Conservation (phyloP, 2,797 vertebrate genomes). For the Lepilemur septentrionalis region DNA sequence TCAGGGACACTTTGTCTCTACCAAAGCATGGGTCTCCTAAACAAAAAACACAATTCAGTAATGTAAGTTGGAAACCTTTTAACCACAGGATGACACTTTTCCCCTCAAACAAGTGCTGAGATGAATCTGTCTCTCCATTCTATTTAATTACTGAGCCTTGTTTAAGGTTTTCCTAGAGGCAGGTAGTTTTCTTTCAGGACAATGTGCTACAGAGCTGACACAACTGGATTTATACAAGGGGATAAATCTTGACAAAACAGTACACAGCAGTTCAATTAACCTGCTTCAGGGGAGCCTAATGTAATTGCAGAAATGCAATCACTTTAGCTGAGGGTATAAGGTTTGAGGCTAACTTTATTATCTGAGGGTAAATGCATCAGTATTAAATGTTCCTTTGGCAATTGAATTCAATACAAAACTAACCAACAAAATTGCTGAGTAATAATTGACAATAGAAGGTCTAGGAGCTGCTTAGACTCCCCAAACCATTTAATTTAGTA, state of each 20-base stretch:
- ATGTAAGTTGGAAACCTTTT: background rate
- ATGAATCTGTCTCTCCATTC: slow-evolving; percentile 35
- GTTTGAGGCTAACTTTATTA: slow-evolving; percentile 79
- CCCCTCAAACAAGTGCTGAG: background rate
- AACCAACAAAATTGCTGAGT: slow-evolving; percentile 62
- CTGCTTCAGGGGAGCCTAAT: slow-evolving; percentile 78
- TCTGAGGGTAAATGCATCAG: slow-evolving; percentile 69
- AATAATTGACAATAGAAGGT: slow-evolving; percentile 42
- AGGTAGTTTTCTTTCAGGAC: slow-evolving; percentile 54
- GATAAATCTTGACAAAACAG: slow-evolving; percentile 82
- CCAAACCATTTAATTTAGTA: background rate
- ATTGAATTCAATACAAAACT: slow-evolving; percentile 63
- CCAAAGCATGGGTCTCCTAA: background rate
- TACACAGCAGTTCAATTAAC: slow-evolving; percentile 80
- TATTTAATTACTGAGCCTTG: slow-evolving; percentile 48
- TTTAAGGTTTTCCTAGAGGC: slow-evolving; percentile 46
- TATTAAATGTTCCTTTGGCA: slow-evolving; percentile 70
- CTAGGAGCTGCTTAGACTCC: slow-evolving; percentile 5
- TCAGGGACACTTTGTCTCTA: background rate
- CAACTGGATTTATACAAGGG: slow-evolving; percentile 73
- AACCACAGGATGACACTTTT: background rate
- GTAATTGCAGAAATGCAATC: slow-evolving; percentile 82
- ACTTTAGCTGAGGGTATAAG: slow-evolving; percentile 74
- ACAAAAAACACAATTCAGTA: background rate
- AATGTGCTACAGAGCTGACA: slow-evolving; percentile 65